Evolutionary conservation across 2,113 vertebrate genomes (phyloP), one percentile per base, ranked within the genome.

Genomic region (Megatriorchis doriae): DNA sequence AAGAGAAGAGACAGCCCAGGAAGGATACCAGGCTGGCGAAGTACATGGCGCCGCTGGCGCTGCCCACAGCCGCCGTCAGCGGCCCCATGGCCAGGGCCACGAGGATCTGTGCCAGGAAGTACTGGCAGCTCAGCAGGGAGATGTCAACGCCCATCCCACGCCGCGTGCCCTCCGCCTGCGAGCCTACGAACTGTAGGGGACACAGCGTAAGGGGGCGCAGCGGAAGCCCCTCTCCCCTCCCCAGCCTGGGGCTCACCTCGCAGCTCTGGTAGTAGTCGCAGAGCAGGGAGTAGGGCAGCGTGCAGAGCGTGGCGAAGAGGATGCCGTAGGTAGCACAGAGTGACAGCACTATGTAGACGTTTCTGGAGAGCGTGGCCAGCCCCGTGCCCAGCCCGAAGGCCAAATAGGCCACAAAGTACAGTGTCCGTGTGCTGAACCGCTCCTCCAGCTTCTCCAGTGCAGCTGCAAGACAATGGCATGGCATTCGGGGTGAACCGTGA

Each of bases 201-300:
- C 79, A 94, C 25, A 78, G 62, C 0, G 23, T 96, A 3, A 96
- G 90, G 45, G 43, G 61, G 52, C 1, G 79, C 27, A 4, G 6
- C 9, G 2, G 36, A 7, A 65, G 17, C 25, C 62, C 31, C 65
- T 9, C 47, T 34, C 20, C 94, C 89, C 88, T 50, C 36, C 75
- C 85, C 9, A 0, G 55, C 86, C 88, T 48, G 1, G 27, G 16
- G 89, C 98, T 97, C 90, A 99, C 99, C 99, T 99, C 98, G 17
- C 97, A 98, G 96, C 98, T 99, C 98, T 99, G 99, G 98, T 99
- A 99, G 98, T 99, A 99, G 96, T 99, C 99, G 5, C 99, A 99
- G 53, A 99, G 98, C 88, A 99, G 99, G 14, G 99, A 99, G 97
- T 99, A 99, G 93, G 99, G 99, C 98, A 99, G 98, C 1, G 99